Evolutionary conservation across 2,113 vertebrate species (phyloP).

Genomic region (Noctilio leporinus): DNA sequence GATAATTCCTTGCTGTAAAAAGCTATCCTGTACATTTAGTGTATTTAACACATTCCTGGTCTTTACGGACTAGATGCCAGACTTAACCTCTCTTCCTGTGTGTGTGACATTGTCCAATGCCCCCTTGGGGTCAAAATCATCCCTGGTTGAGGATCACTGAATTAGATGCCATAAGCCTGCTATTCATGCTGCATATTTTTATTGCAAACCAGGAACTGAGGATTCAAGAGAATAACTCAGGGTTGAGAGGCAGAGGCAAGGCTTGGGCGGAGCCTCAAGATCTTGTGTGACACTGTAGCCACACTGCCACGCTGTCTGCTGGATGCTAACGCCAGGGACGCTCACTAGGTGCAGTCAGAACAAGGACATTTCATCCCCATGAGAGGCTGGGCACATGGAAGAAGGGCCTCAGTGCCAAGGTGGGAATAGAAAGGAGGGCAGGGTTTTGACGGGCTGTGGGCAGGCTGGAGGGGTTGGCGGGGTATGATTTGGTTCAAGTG

Average conservation of each 20-base stretch:
- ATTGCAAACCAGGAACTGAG: background rate
- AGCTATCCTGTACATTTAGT: background rate
- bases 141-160: background rate
- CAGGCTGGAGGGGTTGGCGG: background rate
- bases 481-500: background rate
- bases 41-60: background rate
- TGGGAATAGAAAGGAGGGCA: background rate
- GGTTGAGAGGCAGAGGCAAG: background rate
- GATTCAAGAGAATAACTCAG: background rate
- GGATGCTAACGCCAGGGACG: background rate
- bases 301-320: background rate
- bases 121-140: background rate
- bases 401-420: background rate
- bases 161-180: background rate
- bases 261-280: too few relatives aligned
- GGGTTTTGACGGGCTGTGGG: background rate
- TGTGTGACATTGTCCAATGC: background rate
- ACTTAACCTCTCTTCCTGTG: background rate
- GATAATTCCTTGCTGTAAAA: background rate
- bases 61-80: background rate
- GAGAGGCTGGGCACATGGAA: accelerated
- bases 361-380: accelerated
- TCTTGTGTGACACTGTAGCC: too few relatives aligned
- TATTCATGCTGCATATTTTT: background rate
- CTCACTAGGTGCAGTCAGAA: background rate